Evolutionary conservation across 1,140 invertebrate species (phyloP).

Genomic region (Panulirus ornatus): DNA sequence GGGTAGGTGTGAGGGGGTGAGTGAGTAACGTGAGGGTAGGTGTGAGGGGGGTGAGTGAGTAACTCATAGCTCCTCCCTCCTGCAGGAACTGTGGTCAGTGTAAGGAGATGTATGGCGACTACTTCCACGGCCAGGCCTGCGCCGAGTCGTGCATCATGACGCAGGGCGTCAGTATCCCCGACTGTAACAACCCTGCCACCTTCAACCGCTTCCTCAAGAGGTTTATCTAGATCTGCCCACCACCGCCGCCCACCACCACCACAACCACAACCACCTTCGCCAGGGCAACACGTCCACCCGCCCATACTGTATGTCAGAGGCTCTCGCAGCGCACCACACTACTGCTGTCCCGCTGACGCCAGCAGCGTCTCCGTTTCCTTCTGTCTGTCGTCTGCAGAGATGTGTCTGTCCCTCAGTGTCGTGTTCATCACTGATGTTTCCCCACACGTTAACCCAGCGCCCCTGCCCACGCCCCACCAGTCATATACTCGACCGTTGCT

Average conservation of each 20-base stretch:
- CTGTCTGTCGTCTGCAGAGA: no score
- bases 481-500: no score
- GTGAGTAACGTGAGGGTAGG: no score
- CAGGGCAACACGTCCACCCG: background rate
- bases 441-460: no score
- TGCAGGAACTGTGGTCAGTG: constrained; percentile 80
- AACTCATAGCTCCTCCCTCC: background rate
- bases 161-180: constrained; percentile 78
- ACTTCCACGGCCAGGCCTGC: constrained; percentile 79
- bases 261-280: background rate
- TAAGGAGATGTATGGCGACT: constrained; percentile 80
- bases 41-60: background rate
- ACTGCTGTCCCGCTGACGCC: background rate
- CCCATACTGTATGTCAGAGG: background rate
- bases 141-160: constrained; percentile 78
- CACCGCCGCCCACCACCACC: background rate
- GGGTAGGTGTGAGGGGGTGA: no score
- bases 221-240: constrained; percentile 48
- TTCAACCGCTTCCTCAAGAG: constrained; percentile 77
- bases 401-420: no score
- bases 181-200: constrained; percentile 79
- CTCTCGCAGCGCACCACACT: background rate
- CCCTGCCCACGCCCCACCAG: no score
- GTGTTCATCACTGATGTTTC: no score
- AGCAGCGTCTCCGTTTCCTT: no score